These are phyloP conservation scores for Condylostylus longicornis DNA, from an alignment of 1,140 invertebrate species.

Conservation along the genomic window DNA sequence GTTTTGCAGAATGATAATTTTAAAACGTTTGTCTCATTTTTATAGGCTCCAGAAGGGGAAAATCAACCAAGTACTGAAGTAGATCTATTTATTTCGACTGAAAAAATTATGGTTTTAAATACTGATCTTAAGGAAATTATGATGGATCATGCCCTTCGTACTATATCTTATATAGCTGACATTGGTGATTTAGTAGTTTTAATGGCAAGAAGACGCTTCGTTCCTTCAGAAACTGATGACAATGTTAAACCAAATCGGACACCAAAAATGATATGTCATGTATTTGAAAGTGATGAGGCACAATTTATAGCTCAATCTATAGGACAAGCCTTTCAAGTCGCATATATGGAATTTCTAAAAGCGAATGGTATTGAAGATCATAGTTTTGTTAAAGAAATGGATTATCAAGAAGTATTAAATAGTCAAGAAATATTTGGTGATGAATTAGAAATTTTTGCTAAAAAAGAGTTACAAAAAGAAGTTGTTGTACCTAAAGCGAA, in stretches of 20 bases:
- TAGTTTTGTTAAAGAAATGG: slow-evolving; percentile 96
- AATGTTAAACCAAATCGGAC: slow-evolving; percentile 63
- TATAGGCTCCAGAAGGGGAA: slow-evolving; percentile 94
- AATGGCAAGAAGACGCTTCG: slow-evolving; percentile 88
- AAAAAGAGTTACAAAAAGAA: slow-evolving; percentile 96
- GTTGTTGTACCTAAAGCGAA: slow-evolving; percentile 97
- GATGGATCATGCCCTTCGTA: slow-evolving; percentile 98
- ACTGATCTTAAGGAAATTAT: slow-evolving; percentile 99
- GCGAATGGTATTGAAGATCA: slow-evolving; percentile 98
- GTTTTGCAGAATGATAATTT: too few species aligned
- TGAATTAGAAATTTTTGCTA: slow-evolving; percentile 95
- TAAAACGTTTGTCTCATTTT: too few species aligned
- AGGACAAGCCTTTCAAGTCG: slow-evolving; percentile 98
- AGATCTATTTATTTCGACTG: slow-evolving; percentile 97
- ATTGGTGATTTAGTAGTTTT: slow-evolving; percentile 97
- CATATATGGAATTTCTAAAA: slow-evolving; percentile 98
- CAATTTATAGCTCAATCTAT: slow-evolving; percentile 99
- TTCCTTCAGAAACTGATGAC: slow-evolving; percentile 66
- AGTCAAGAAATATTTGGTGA: slow-evolving; percentile 98
- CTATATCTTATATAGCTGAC: slow-evolving; percentile 97
- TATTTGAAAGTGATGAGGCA: slow-evolving; percentile 99
- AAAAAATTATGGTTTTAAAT: slow-evolving; percentile 99
- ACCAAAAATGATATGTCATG: slow-evolving; percentile 98
- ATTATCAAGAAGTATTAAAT: slow-evolving; percentile 97
- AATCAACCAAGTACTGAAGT: slow-evolving; percentile 98